Conservation (phyloP, 2,797 vertebrate species). For the Mus minutoides region DNA sequence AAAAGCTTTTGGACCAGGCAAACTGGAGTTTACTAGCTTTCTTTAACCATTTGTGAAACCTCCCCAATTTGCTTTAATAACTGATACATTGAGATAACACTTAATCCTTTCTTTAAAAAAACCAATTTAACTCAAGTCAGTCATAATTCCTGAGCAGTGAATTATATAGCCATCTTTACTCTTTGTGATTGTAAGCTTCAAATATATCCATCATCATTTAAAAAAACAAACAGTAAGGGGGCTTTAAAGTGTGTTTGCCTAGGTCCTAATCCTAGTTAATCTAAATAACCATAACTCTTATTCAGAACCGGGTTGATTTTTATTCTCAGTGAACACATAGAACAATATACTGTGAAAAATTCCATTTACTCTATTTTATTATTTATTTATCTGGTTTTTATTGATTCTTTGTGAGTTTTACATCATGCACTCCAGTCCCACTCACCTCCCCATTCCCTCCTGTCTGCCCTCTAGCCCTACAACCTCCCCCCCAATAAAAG, state of each 20-base stretch:
- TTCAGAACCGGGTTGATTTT: background rate
- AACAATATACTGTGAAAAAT: background rate
- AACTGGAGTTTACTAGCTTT: background rate
- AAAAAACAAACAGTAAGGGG: background rate
- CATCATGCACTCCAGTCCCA: background rate
- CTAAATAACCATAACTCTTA: background rate
- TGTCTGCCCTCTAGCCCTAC: background rate
- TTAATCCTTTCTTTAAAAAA: background rate
- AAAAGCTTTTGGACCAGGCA: background rate
- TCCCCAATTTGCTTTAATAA: background rate
- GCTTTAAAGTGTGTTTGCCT: background rate
- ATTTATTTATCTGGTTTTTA: background rate
- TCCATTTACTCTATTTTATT: background rate
- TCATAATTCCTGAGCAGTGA: background rate
- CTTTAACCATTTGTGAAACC: background rate
- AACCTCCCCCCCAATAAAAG: background rate
- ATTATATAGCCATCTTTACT: background rate
- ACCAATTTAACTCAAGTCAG: background rate
- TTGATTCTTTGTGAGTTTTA: background rate
- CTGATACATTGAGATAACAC: background rate
- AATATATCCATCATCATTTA: background rate
- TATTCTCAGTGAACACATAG: background rate
- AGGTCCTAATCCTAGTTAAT: background rate
- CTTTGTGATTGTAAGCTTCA: background rate
- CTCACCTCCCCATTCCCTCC: background rate